Percentiles rank a stretch among this genome's conserved stretches.
Conservation (phyloP, 2,888 invertebrate species). For the Acleris literana region DNA sequence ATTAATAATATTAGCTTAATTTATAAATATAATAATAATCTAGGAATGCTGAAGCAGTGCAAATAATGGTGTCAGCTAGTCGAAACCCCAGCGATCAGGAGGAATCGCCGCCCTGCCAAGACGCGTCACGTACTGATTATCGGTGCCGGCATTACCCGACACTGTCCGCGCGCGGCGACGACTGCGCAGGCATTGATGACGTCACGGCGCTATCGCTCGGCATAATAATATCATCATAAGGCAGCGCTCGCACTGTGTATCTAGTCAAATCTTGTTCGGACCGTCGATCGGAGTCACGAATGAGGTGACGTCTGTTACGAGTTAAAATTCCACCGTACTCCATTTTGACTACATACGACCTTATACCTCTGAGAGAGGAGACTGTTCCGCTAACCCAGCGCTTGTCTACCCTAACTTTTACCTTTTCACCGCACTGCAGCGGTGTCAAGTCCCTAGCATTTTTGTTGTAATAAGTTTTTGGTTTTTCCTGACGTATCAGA, state of each 20-base stretch:
- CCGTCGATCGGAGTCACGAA: background rate
- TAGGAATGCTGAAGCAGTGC: no score
- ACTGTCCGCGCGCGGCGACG: background rate
- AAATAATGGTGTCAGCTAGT: no score
- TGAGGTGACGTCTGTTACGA: background rate
- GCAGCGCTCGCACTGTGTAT: background rate
- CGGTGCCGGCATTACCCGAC: background rate
- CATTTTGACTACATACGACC: background rate
- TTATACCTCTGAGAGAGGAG: background rate
- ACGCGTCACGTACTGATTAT: background rate
- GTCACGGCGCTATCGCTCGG: background rate
- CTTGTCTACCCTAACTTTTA: conserved; percentile 10
- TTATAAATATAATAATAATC: no score
- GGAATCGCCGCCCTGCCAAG: background rate
- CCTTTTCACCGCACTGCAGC: conserved; percentile 2
- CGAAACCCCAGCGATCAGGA: background rate
- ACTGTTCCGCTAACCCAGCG: background rate
- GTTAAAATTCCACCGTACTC: background rate
- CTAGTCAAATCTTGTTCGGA: background rate
- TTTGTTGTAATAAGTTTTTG: conserved; percentile 9
- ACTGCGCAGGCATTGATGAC: background rate
- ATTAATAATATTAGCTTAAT: no score
- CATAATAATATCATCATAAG: background rate
- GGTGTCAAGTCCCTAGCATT: conserved; percentile 1
- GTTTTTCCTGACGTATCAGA: background rate